Percentiles rank a stretch among this genome's conserved stretches.
Conservation (phyloP, 2,888 invertebrate species). For the Scaptodrosophila latifasciaeformis region DNA sequence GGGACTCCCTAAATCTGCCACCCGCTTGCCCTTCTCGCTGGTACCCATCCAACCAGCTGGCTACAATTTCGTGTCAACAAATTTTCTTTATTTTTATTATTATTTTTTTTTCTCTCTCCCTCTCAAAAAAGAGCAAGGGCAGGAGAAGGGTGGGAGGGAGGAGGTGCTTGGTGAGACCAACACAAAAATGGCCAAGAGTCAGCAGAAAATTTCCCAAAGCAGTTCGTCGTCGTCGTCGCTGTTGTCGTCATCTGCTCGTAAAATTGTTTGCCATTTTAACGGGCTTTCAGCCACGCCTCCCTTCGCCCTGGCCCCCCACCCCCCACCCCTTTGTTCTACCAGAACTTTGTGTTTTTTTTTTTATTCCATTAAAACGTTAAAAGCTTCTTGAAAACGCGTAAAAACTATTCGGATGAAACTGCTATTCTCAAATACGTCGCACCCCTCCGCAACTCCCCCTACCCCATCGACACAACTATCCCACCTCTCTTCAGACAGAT, state of each 20-base stretch:
- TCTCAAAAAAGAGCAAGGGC: conserved; percentile 42
- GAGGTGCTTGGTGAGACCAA: background rate
- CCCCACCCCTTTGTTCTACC: no score
- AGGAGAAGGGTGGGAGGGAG: background rate
- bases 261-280: background rate
- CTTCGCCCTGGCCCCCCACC: no score
- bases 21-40: no score
- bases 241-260: background rate
- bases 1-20: no score
- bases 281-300: no score
- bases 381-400: conserved; percentile 66
- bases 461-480: no score
- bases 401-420: conserved; percentile 56
- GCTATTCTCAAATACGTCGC: no score
- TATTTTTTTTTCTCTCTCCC: conserved; percentile 61
- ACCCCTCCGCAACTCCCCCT: no score
- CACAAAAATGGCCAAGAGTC: conserved; percentile 11
- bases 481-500: conserved; percentile 19
- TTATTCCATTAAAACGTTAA: conserved; percentile 62
- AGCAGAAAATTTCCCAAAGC: background rate
- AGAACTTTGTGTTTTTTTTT: no score
- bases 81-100: conserved; percentile 24
- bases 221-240: background rate
- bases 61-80: conserved; percentile 63
- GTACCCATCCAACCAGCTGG: conserved; percentile 16